Evolutionary conservation across 1,140 invertebrate species (phyloP), one percentile per base, ranked within the genome.

Genomic region (Orussus abietinus): DNA sequence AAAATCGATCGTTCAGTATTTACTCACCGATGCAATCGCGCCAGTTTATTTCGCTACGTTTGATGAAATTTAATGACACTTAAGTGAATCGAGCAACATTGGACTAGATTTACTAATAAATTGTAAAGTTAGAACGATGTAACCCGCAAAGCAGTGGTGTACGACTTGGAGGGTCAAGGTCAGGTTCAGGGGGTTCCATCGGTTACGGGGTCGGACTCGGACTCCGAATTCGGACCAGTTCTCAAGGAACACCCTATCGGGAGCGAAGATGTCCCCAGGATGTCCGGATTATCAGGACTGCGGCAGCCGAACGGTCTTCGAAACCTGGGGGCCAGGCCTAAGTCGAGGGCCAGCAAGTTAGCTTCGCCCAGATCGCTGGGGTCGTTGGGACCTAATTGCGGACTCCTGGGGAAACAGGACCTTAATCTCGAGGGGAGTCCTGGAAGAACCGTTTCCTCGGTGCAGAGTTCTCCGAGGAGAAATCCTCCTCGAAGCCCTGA

Each of bases 291-390:
- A 33, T 42, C 58, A 22, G 55, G 47, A 48, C 35, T 62, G 22
- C 61, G 60, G 19, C 5, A 35, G 26, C 38, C 62, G 22, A 36
- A 19, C 30, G 44, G 35, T 52, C n/a, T 55, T 48, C 5, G n/a
- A 3, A 33, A 41, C 7, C 63, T 61, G 11, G 64, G 64, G 7
- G 35, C 64, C 1, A 64, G 56, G 32, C 62, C 64, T 2, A 66
- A 62, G 29, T 63, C 48, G n/a, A 57, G 49, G 17, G 47, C 50
- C 4, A 44, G 31, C 4, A 58, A 52, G 41, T 19, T 63, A 40
- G 49, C 49, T 3, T 43, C 57, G 3, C 30, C 60, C 0, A 56
- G 46, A 13, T 52, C 51, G 0, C 7, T 41, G 12, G 41, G 39
- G 15, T 30, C 48, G 5, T 2, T 7, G 6, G n/a, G n/a, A n/a